Evolutionary conservation across 2,113 vertebrate species (phyloP).

Genomic region (Mustelus asterias): DNA sequence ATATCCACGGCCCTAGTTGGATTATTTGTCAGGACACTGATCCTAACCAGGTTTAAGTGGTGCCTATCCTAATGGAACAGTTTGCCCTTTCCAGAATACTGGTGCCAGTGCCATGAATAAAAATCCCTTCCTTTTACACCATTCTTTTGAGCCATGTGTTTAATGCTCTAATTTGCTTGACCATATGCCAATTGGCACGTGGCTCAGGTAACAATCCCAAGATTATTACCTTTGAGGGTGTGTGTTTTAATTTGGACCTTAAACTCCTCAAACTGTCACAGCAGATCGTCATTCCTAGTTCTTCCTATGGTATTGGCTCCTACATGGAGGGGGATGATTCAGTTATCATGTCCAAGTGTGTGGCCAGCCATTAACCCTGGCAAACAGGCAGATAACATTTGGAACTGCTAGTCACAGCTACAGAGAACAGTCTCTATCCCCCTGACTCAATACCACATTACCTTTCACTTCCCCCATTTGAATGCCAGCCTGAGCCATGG

Average conservation of each 20-base stretch:
- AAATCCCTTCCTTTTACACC: neutral
- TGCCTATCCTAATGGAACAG: neutral
- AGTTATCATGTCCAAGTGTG: neutral
- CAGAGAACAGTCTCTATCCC: neutral
- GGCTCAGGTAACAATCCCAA: neutral
- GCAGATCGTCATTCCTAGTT: neutral
- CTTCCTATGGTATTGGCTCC: neutral
- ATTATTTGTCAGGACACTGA: neutral
- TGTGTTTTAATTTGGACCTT: neutral
- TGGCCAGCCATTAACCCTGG: neutral
- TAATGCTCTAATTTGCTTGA: neutral
- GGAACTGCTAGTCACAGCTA: neutral
- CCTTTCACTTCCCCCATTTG: neutral
- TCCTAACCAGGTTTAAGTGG: neutral
- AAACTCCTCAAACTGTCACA: neutral
- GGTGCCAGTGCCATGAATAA: neutral
- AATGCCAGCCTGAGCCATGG: neutral
- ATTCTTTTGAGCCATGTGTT: neutral
- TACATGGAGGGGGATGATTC: no score
- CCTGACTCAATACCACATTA: neutral
- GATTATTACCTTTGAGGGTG: neutral
- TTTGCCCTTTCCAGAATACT: neutral
- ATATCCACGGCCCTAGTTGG: neutral
- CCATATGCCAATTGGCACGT: neutral
- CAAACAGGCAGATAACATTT: neutral